Evolutionary conservation across 2,888 invertebrate genomes (phyloP).

Genomic region (Drosophila multiciliata): DNA sequence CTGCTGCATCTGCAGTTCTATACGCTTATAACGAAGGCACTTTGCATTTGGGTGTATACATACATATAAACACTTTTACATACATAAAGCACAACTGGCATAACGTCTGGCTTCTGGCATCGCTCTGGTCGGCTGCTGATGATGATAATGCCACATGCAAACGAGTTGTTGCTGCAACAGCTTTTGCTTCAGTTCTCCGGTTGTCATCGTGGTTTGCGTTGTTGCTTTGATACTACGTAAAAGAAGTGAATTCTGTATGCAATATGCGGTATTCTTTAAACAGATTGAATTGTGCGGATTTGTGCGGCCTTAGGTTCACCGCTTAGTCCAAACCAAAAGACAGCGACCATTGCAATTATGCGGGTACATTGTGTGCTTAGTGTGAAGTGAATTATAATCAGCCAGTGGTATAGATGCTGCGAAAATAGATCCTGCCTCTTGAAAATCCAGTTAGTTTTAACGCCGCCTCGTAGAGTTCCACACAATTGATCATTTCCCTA

Average conservation of each 20-base stretch:
- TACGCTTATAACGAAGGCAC: constrained; percentile 18
- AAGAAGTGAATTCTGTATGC: constrained; percentile 48
- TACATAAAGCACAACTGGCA: constrained; percentile 40
- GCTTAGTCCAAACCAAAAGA: constrained; percentile 22
- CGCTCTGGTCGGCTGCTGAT: constrained; percentile 35
- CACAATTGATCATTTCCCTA: constrained; percentile 61
- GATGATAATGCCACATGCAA: constrained; percentile 62
- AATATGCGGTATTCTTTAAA: constrained; percentile 57
- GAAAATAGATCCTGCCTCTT: constrained; percentile 22
- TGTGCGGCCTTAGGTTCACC: constrained; percentile 34
- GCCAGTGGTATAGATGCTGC: constrained; percentile 36
- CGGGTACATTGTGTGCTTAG: constrained; percentile 63
- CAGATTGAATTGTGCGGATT: constrained; percentile 59
- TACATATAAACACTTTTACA: neutral
- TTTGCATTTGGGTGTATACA: constrained; percentile 3
- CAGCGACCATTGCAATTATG: constrained; percentile 50
- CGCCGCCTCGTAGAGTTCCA: constrained; percentile 63
- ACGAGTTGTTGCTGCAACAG: constrained; percentile 52
- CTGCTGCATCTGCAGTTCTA: constrained; percentile 40
- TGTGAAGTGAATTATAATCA: constrained; percentile 69
- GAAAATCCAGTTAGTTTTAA: constrained; percentile 48
- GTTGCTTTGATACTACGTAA: constrained; percentile 29
- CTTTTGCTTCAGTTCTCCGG: constrained; percentile 38
- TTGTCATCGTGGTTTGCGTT: constrained; percentile 35
- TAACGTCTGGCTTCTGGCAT: constrained; percentile 38